These are phyloP conservation scores for Melinaea marsaeus DNA, from an alignment of 2,888 invertebrate species.

Conservation along the genomic window DNA sequence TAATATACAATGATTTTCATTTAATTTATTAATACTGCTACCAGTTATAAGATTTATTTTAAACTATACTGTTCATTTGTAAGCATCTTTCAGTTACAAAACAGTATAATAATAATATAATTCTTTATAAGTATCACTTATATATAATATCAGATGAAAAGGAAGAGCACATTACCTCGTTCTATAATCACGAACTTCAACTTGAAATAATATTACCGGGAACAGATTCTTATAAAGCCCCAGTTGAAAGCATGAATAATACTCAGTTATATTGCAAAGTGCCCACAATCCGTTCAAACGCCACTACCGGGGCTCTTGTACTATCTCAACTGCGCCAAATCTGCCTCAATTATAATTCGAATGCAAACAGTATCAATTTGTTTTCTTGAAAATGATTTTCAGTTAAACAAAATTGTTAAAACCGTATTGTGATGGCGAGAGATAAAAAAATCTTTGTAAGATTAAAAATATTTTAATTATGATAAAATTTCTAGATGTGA, in stretches of 20 bases:
- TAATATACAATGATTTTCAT: too few relatives aligned
- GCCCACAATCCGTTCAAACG: constrained; percentile 24
- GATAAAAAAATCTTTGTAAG: background rate
- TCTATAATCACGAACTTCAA: constrained; percentile 1
- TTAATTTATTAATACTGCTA: too few relatives aligned
- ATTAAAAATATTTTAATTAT: constrained; percentile 25
- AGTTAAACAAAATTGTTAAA: background rate
- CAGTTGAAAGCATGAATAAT: constrained; percentile 25
- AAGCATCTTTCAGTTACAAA: too few relatives aligned
- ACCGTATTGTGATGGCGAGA: background rate
- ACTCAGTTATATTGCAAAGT: constrained; percentile 26
- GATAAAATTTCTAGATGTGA: constrained; percentile 21
- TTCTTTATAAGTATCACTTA: too few relatives aligned
- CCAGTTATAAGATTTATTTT: too few relatives aligned
- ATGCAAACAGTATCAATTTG: constrained; percentile 5
- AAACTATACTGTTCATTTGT: too few relatives aligned
- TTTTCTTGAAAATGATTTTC: constrained; percentile 1
- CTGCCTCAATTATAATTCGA: constrained; percentile 15
- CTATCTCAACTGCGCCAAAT: constrained; percentile 27
- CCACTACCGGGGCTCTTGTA: constrained; percentile 12
- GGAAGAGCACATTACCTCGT: background rate
- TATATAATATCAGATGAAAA: too few relatives aligned
- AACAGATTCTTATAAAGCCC: constrained; percentile 5
- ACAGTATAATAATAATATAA: too few relatives aligned
- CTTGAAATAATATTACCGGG: background rate